Evolutionary conservation across 2,797 vertebrate genomes (phyloP).

Genomic region (Scleropages formosus): DNA sequence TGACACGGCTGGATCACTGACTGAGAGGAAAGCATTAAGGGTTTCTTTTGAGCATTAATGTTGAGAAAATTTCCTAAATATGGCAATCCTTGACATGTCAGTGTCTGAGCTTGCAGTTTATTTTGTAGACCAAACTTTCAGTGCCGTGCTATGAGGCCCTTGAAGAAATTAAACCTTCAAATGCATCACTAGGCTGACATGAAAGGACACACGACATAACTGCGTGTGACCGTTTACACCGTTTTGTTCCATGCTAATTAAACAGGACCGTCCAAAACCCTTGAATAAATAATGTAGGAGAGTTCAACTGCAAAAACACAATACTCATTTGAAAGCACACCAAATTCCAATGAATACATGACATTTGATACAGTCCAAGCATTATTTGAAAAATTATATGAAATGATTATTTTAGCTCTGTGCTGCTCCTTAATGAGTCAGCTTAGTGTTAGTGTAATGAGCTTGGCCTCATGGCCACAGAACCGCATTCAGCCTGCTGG

Average conservation of each 20-base stretch:
- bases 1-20: not conserved
- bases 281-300: too few species aligned
- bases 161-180: too few species aligned
- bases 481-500: slow-evolving; percentile 56
- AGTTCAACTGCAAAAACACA: not conserved
- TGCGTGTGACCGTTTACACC: too few species aligned
- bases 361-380: slow-evolving; percentile 53
- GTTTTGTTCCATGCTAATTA: not conserved
- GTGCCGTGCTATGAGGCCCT: too few species aligned
- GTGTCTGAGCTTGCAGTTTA: too few species aligned
- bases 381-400: slow-evolving; percentile 66
- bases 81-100: too few species aligned
- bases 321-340: not conserved
- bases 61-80: too few species aligned
- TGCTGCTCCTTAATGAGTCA: slow-evolving; percentile 68
- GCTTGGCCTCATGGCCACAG: slow-evolving; percentile 51
- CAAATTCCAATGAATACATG: slow-evolving; percentile 53
- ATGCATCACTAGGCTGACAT: too few species aligned
- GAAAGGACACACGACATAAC: too few species aligned
- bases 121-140: too few species aligned
- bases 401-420: slow-evolving; percentile 69
- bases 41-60: too few species aligned
- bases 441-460: slow-evolving; percentile 51
- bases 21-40: not conserved
- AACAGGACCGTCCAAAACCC: not conserved